These are phyloP conservation scores for Rhodinocichla rosea DNA, from an alignment of 2,113 vertebrate genomes.

Conservation along the genomic window DNA sequence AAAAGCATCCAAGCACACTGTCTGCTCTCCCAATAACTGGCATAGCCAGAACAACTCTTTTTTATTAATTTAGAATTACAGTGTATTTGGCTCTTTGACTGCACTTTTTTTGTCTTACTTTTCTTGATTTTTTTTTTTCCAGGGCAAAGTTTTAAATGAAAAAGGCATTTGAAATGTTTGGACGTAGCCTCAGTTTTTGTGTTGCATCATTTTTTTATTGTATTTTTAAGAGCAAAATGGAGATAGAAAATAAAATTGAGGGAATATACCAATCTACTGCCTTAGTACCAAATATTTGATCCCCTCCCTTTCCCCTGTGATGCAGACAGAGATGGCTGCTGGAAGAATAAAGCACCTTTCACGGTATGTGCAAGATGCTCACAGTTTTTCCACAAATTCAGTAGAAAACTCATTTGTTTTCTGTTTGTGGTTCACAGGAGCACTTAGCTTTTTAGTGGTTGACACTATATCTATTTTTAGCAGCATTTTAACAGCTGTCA, in stretches of 20 bases:
- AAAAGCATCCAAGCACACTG: background rate
- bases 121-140: background rate
- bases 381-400: conserved; percentile 38
- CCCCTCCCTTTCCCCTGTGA: background rate
- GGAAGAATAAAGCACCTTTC: conserved; percentile 20
- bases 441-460: conserved; percentile 69
- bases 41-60: background rate
- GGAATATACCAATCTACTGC: background rate
- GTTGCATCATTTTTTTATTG: background rate
- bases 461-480: conserved; percentile 70
- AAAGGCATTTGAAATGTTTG: background rate
- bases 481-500: conserved; percentile 76
- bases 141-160: background rate
- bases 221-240: background rate
- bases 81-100: background rate
- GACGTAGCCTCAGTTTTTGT: background rate
- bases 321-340: background rate
- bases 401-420: conserved; percentile 63
- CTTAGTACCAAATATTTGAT: background rate
- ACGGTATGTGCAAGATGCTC: background rate
- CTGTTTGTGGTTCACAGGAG: conserved; percentile 63
- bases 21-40: background rate
- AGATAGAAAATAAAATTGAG: background rate
- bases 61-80: background rate
- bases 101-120: background rate